phyloP scores from a whole-genome alignment of 2,113 vertebrate genomes.

The Dicerorhinus sumatrensis region DNA sequence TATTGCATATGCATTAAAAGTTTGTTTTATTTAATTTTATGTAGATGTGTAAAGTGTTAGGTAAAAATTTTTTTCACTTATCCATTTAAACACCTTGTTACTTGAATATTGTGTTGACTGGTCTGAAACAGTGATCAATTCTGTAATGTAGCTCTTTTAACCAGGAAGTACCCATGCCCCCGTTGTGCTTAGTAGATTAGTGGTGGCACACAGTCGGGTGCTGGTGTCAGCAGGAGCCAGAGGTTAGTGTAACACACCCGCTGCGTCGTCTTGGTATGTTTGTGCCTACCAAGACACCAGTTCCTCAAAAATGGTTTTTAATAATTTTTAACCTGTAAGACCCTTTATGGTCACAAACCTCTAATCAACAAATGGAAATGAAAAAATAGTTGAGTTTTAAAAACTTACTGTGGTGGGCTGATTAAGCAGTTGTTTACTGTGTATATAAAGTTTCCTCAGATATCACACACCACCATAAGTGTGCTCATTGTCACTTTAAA shows the following conservation, averaged over 20 bases:
- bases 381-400: slow-evolving; percentile 42
- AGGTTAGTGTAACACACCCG: slow-evolving; percentile 43
- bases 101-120: slow-evolving; percentile 89
- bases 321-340: slow-evolving; percentile 73
- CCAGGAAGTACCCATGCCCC: slow-evolving; percentile 71
- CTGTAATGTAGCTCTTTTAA: slow-evolving; percentile 75
- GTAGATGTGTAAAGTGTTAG: slow-evolving; percentile 88
- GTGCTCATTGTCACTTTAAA: slow-evolving; percentile 86
- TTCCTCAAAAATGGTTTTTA: slow-evolving; percentile 75
- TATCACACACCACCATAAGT: slow-evolving; percentile 54
- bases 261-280: slow-evolving; percentile 13
- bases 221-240: slow-evolving; percentile 72
- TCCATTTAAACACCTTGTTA: slow-evolving; percentile 87
- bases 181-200: slow-evolving; percentile 71
- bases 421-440: slow-evolving; percentile 77
- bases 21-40: slow-evolving; percentile 92
- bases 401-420: slow-evolving; percentile 64
- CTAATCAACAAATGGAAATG: not conserved
- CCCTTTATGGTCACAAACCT: slow-evolving; percentile 75
- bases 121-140: slow-evolving; percentile 80
- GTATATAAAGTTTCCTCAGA: not conserved
- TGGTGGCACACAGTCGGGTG: slow-evolving; percentile 74
- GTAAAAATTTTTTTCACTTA: slow-evolving; percentile 80
- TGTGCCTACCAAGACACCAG: slow-evolving; percentile 65
- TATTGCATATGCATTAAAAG: slow-evolving; percentile 89